Evolutionary conservation across 2,797 vertebrate genomes (phyloP).

Genomic region (Numenius phaeopus): DNA sequence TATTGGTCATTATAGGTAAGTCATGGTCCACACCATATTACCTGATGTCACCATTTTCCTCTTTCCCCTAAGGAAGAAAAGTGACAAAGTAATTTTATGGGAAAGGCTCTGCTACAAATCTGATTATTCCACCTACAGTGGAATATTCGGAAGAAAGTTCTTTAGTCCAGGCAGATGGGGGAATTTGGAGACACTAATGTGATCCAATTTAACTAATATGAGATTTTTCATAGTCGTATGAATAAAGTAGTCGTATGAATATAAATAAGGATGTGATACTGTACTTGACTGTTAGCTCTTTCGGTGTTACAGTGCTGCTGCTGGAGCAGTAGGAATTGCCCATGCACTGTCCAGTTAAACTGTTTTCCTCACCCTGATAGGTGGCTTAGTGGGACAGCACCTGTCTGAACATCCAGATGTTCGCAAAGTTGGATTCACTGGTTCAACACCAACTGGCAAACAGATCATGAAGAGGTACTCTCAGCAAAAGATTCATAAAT

Average conservation of each 20-base stretch:
- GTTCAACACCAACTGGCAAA: constrained; percentile 93
- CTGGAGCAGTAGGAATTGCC: not conserved
- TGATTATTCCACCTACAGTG: not conserved
- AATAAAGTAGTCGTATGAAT: not conserved
- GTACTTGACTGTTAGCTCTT: not conserved
- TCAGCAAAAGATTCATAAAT: not conserved
- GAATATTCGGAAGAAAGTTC: not conserved
- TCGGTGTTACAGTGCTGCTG: not conserved
- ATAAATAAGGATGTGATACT: not conserved
- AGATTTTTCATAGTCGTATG: not conserved
- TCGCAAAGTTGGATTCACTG: constrained; percentile 96
- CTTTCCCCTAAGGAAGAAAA: not conserved
- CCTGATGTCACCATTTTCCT: not conserved
- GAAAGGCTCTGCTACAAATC: not conserved
- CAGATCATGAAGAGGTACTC: constrained; percentile 96
- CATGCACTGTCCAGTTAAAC: not conserved
- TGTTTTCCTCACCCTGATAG: constrained; percentile 68
- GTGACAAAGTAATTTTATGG: not conserved
- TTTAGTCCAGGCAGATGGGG: not conserved
- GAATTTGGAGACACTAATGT: not conserved
- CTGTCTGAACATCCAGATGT: constrained; percentile 94
- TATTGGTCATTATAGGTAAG: not conserved
- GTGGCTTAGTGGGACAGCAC: constrained; percentile 91
- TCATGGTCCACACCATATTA: not conserved
- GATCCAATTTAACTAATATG: not conserved